A percentile compares a stretch with the other conserved stretches of the same genome.
Conservation (phyloP, 2,797 vertebrate genomes). For the Sciaenops ocellatus region DNA sequence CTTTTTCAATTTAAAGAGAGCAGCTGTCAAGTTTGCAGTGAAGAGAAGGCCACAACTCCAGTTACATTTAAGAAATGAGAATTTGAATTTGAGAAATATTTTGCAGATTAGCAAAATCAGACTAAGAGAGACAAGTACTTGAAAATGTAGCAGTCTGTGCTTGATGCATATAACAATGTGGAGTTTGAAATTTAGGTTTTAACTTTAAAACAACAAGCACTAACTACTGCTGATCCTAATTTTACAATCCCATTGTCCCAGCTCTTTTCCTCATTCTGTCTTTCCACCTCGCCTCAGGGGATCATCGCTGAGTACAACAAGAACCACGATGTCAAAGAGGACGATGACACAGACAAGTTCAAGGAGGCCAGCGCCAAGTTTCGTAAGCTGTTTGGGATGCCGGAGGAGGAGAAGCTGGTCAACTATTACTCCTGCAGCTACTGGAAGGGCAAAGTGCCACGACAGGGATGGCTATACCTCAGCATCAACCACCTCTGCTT, state of each 20-base stretch:
- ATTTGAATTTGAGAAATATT: no score
- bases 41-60: background rate
- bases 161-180: background rate
- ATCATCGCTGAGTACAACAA: constrained; percentile 98
- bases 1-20: background rate
- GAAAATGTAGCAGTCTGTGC: background rate
- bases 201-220: background rate
- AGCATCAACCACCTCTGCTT: constrained; percentile 99
- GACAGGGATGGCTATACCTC: constrained; percentile 98
- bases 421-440: constrained; percentile 99
- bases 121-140: background rate
- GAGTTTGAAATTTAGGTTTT: background rate
- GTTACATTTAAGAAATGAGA: background rate
- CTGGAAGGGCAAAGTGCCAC: constrained; percentile 97
- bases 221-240: background rate
- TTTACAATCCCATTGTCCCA: background rate
- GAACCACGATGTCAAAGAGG: constrained; percentile 95
- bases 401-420: constrained; percentile 97
- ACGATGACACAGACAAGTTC: constrained; percentile 97
- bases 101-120: background rate
- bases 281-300: constrained; percentile 82
- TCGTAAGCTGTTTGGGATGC: constrained; percentile 96
- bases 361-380: constrained; percentile 96
- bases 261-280: background rate
- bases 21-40: background rate